Evolutionary conservation across 2,888 invertebrate species (phyloP).

Genomic region (Eupsilia transversa): DNA sequence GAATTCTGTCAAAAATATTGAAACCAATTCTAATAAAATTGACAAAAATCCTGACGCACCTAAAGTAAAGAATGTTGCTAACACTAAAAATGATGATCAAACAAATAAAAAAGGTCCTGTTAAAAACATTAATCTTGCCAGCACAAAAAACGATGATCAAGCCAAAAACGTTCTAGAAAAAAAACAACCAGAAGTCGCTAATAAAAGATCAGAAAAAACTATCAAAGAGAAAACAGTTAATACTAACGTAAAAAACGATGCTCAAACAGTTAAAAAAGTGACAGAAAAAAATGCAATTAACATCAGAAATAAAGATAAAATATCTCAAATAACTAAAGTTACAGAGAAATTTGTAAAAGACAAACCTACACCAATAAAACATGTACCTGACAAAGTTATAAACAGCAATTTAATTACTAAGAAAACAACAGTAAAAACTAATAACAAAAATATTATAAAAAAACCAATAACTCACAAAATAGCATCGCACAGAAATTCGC

Average conservation of each 20-base stretch:
- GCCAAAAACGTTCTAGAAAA: neutral
- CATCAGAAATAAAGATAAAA: conserved; percentile 43
- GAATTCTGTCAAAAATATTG: neutral
- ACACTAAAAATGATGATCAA: neutral
- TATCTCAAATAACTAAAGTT: conserved; percentile 25
- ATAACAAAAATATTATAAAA: conserved; percentile 13
- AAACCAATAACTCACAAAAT: conserved; percentile 28
- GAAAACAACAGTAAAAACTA: neutral
- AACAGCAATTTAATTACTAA: conserved; percentile 3
- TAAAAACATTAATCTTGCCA: conserved; percentile 9
- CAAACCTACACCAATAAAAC: conserved; percentile 11
- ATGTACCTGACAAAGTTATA: conserved; percentile 6
- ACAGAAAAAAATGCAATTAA: conserved; percentile 44
- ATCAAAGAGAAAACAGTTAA: neutral
- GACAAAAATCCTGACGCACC: neutral
- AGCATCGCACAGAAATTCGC: conserved; percentile 33
- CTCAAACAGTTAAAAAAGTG: conserved; percentile 22
- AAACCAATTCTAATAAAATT: neutral
- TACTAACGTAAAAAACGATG: neutral
- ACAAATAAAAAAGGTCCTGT: neutral
- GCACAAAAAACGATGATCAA: conserved; percentile 24
- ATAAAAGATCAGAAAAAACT: neutral
- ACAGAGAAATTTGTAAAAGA: conserved; percentile 23
- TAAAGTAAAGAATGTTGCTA: conserved; percentile 17
- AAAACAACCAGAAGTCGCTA: neutral